These are phyloP conservation scores for Vidua macroura DNA, from an alignment of 2,113 vertebrate genomes.

Conservation along the genomic window DNA sequence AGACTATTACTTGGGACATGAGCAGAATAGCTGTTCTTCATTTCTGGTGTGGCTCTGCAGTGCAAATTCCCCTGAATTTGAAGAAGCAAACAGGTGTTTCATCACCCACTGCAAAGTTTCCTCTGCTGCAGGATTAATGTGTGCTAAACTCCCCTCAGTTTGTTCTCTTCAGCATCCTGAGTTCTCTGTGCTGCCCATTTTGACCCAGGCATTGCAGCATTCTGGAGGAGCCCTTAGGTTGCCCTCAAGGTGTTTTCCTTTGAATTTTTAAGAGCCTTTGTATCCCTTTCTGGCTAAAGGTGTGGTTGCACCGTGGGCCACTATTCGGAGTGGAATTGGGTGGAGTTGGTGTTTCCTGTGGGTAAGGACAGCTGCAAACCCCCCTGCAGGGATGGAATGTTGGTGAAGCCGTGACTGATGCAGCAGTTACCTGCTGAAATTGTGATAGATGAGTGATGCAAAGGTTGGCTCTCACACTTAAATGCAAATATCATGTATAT, in stretches of 20 bases:
- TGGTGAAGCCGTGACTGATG: background rate
- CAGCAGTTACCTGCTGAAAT: background rate
- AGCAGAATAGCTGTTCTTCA: background rate
- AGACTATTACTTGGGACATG: background rate
- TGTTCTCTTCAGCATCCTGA: background rate
- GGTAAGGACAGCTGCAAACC: background rate
- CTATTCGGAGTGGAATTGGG: rapidly evolving
- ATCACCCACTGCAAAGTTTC: background rate
- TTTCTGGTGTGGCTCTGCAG: background rate
- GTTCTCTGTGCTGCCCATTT: background rate
- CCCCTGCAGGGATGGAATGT: background rate
- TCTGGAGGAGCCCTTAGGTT: background rate
- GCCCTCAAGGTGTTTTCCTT: background rate
- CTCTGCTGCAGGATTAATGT: background rate
- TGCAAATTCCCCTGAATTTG: background rate
- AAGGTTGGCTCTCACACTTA: background rate
- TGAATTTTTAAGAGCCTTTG: background rate
- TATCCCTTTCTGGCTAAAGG: too few relatives aligned
- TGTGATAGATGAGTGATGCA: background rate
- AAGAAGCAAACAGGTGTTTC: background rate
- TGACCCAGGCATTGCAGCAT: background rate
- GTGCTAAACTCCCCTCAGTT: background rate
- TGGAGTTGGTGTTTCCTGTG: background rate
- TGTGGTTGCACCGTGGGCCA: background rate
- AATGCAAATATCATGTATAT: background rate